Conservation (phyloP, 2,888 invertebrate genomes). For the Laspeyria flexula region DNA sequence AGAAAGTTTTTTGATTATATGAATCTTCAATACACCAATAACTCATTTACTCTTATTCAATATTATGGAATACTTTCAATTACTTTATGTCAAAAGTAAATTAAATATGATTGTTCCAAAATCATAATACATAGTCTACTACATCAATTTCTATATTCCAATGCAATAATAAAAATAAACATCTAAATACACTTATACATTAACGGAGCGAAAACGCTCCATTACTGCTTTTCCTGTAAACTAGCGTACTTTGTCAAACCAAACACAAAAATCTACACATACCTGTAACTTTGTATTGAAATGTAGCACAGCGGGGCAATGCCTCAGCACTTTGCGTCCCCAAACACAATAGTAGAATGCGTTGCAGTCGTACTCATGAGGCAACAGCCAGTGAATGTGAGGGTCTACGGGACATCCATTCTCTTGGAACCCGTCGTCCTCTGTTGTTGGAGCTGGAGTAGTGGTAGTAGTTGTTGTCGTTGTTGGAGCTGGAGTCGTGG, state of each 20-base stretch:
- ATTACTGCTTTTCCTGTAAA: no score
- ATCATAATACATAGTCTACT: no score
- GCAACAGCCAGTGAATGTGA: conserved; percentile 66
- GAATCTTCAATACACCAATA: no score
- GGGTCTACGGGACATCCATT: conserved; percentile 73
- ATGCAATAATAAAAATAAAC: no score
- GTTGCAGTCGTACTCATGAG: conserved; percentile 62
- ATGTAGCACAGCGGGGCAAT: conserved; percentile 54
- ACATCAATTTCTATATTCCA: no score
- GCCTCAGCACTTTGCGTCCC: conserved; percentile 55
- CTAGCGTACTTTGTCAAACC: conserved; percentile 34
- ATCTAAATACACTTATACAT: no score
- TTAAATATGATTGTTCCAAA: no score
- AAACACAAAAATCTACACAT: conserved; percentile 8
- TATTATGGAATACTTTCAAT: no score
- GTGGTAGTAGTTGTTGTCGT: conserved; percentile 3
- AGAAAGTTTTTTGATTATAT: no score
- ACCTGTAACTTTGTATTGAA: conserved; percentile 66
- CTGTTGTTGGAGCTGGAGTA: conserved; percentile 11
- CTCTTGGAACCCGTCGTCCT: conserved; percentile 46
- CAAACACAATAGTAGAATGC: conserved; percentile 73
- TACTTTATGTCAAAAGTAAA: no score
- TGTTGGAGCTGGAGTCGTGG: conserved; percentile 11
- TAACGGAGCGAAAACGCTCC: no score
- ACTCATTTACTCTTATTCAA: no score